Percentiles rank a stretch among this genome's conserved stretches.
These are phyloP conservation scores for Hozukius guyotensis DNA, from an alignment of 2,797 vertebrate species.

Conservation along the genomic window DNA sequence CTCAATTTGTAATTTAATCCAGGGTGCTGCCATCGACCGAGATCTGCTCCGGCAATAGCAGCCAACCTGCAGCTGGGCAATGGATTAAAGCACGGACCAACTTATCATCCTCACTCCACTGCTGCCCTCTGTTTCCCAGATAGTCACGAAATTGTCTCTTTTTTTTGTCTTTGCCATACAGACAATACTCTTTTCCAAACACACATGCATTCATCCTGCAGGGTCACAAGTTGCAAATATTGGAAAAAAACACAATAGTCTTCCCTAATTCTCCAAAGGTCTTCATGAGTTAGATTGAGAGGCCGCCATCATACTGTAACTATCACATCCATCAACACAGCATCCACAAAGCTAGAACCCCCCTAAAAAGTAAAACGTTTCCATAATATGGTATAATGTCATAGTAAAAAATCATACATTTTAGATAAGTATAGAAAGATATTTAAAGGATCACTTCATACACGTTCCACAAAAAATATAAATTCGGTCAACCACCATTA, in stretches of 20 bases:
- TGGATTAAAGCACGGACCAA: slow-evolving; percentile 30
- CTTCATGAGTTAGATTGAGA: not conserved
- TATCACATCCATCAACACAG: not conserved
- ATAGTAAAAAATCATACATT: not conserved
- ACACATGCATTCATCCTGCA: not conserved
- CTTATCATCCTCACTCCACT: slow-evolving; percentile 28
- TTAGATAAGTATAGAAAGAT: not conserved
- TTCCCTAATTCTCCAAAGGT: not conserved
- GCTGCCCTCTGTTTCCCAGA: slow-evolving; percentile 1
- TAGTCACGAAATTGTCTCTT: not conserved
- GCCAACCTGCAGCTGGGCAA: slow-evolving; percentile 54
- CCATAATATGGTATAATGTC: not conserved
- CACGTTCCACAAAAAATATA: not conserved
- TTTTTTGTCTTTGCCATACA: not conserved
- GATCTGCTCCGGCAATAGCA: slow-evolving; percentile 60
- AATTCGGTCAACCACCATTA: not conserved
- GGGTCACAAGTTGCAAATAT: not conserved
- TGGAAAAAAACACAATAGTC: not conserved
- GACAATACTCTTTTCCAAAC: not conserved
- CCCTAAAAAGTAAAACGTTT: too few species aligned
- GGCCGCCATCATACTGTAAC: not conserved
- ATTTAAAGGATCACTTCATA: not conserved
- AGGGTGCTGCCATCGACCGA: slow-evolving; percentile 75
- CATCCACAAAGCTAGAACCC: fast-evolving
- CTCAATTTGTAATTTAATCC: slow-evolving; percentile 85